Evolutionary conservation across 2,797 vertebrate species (phyloP).

Genomic region (Meriones psammophilus): DNA sequence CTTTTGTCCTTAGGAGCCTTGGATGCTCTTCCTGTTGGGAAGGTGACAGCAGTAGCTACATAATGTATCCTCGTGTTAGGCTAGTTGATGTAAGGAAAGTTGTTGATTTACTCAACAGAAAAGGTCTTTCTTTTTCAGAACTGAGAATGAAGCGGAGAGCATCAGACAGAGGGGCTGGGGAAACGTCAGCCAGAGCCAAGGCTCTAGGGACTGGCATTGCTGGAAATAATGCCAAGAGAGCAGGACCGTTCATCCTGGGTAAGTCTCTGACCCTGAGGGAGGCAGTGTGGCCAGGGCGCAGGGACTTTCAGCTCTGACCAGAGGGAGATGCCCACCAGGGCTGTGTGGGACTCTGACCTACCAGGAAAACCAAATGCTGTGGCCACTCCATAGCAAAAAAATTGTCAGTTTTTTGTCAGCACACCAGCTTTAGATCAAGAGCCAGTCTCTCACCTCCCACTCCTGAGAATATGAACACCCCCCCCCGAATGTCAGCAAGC

Average conservation of each 20-base stretch:
- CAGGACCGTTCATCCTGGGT: constrained; percentile 98
- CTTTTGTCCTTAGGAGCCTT: constrained; percentile 69
- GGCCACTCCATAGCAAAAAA: not conserved
- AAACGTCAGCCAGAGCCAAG: constrained; percentile 95
- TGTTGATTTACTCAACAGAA: constrained; percentile 61
- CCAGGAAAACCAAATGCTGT: not conserved
- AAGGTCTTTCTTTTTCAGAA: constrained; percentile 84
- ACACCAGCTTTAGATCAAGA: not conserved
- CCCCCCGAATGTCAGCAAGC: not conserved
- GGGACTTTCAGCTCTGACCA: not conserved
- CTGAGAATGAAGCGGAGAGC: constrained; percentile 98
- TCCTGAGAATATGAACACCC: not conserved
- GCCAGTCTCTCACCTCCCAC: not conserved
- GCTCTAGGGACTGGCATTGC: constrained; percentile 96
- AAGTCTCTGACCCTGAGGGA: constrained; percentile 70
- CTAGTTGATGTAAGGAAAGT: constrained; percentile 14
- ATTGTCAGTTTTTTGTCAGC: not conserved
- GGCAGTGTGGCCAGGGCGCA: not conserved
- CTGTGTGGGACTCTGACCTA: not conserved
- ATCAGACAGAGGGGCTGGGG: constrained; percentile 97
- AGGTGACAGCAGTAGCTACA: constrained; percentile 60
- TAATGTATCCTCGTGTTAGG: constrained; percentile 53
- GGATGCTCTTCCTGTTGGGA: constrained; percentile 24
- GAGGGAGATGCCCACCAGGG: not conserved
- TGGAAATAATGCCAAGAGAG: constrained; percentile 97